phyloP scores from a whole-genome alignment of 2,113 vertebrate species.

The Pachyramphus minor region DNA sequence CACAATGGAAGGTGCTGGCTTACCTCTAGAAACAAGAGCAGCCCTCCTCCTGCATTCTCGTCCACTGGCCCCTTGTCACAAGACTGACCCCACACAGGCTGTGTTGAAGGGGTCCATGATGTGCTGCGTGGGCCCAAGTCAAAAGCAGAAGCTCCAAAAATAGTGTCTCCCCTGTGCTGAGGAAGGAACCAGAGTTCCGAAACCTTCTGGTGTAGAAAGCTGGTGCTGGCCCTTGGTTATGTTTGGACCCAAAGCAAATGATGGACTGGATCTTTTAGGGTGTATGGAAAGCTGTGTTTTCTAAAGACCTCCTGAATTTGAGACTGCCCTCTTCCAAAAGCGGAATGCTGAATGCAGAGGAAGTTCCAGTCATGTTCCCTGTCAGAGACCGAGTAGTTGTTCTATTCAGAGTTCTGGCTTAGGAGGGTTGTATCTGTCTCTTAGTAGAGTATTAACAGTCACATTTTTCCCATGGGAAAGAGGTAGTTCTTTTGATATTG shows the following conservation, averaged over 20 bases:
- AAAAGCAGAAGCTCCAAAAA: not conserved
- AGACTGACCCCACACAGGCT: not conserved
- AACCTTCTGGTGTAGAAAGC: not conserved
- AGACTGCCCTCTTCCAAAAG: not conserved
- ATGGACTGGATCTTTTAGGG: not conserved
- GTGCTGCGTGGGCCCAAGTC: not conserved
- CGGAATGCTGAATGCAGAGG: not conserved
- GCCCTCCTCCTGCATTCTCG: not conserved
- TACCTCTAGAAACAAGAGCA: not conserved
- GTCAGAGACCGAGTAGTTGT: accelerated
- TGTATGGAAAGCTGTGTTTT: not conserved
- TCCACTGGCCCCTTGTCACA: not conserved
- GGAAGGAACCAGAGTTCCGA: not conserved
- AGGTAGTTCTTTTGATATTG: not conserved
- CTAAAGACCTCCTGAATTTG: not conserved
- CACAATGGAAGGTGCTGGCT: not conserved
- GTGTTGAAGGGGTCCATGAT: not conserved
- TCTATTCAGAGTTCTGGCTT: not conserved
- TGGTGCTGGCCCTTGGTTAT: not conserved
- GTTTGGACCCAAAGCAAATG: not conserved
- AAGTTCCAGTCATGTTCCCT: accelerated
- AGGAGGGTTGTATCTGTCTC: not conserved
- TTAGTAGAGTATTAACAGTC: not conserved
- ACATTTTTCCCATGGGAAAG: not conserved
- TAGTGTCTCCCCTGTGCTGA: not conserved